Evolutionary conservation across 35 echinoderm and acorn worm genomes (phyloP), one percentile per base, ranked within the genome.

Genomic region (Heliocidaris tuberculata): DNA sequence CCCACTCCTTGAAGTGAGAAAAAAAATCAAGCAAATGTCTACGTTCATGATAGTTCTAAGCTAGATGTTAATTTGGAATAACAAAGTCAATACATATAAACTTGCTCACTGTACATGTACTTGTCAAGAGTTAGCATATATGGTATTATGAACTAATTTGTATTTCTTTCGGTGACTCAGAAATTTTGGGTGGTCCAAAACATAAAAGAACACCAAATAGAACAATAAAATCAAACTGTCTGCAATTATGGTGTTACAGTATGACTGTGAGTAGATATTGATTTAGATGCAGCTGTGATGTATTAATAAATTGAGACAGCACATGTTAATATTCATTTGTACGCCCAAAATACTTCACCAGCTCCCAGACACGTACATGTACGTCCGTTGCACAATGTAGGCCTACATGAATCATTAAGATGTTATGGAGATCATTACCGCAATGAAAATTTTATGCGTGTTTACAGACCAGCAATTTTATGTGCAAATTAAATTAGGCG

Each of bases 181-280:
- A 27, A 21, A 78, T n/a, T 27, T n/a, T 78, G 27, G 65, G 65
- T 78, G 65, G 65, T 78, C 65, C 27, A 24, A 27, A 24, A n/a
- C 27, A 6, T 16, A 19, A 27, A 78, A 3, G 27, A 78, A n/a
- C 65, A 78, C 65, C 17, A 29, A 78, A 78, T 27, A 27, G 19
- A 78, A 78, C 65, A 78, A 78, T n/a, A 78, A 78, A 78, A 78
- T 78, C 21, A 78, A 78, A 19, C 65, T 78, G 65, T 78, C 65
- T 78, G 65, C 21, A 16, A 71, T 71, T 71, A 71, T 71, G 61
- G 61, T 71, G 61, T 71, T 78, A 78, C 65, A 78, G 27, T 78
- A 78, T 78, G 65, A 78, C 65, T 78, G 60, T 70, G 27, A 27
- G 19, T 78, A 27, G 65, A n/a, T 78, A 78, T 78, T 78, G 65